Conservation (phyloP, 2,113 vertebrate species). For the Leptocoma aspasia region DNA sequence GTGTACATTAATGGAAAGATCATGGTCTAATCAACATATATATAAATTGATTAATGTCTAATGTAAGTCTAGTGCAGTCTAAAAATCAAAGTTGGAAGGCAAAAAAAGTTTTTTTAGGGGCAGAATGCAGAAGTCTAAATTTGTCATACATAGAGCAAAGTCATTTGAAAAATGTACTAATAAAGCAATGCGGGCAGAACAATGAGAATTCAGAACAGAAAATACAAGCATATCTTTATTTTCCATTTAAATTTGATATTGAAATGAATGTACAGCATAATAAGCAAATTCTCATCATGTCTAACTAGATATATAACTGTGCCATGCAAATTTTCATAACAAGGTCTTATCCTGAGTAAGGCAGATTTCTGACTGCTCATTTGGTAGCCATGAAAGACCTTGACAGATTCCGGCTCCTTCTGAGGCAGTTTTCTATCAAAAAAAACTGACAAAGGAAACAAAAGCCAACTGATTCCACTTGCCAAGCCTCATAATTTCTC, state of each 20-base stretch:
- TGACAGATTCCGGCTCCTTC: not conserved
- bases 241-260: not conserved
- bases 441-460: not conserved
- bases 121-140: not conserved
- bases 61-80: not conserved
- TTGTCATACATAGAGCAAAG: not conserved
- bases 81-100: not conserved
- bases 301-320: not conserved
- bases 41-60: not conserved
- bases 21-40: not conserved
- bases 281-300: not conserved
- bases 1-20: not conserved
- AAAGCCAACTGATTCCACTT: not conserved
- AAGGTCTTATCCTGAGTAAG: not conserved
- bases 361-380: not conserved
- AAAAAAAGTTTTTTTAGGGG: not conserved
- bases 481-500: not conserved
- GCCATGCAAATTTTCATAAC: not conserved
- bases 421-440: not conserved
- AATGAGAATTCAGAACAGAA: not conserved
- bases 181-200: not conserved
- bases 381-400: not conserved
- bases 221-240: not conserved
- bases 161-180: not conserved
- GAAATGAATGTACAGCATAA: not conserved